Conservation (phyloP, 2,113 vertebrate genomes). For the Chlorocebus sabaeus region DNA sequence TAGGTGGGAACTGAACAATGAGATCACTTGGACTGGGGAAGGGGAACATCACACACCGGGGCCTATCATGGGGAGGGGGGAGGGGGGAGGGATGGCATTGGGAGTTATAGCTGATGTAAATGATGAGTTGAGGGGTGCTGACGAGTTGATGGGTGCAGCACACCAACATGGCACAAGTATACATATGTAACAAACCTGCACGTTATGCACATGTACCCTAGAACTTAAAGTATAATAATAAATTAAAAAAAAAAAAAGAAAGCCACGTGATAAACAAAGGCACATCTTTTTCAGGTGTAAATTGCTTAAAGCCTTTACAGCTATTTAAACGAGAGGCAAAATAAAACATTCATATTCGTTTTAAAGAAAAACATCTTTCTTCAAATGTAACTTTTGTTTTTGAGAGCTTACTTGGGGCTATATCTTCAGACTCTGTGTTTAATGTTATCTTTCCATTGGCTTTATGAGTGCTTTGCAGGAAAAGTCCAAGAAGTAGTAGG, state of each 20-base stretch:
- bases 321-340: background rate
- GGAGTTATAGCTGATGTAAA: no score
- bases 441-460: background rate
- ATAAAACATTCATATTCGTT: background rate
- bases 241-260: background rate
- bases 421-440: background rate
- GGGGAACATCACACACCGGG: no score
- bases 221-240: no score
- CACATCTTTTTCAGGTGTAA: background rate
- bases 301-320: background rate
- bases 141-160: no score
- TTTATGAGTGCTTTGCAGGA: background rate
- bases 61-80: no score
- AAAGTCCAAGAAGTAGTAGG: background rate
- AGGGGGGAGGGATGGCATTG: no score
- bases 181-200: no score
- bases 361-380: background rate
- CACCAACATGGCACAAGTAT: no score
- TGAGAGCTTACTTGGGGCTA: background rate
- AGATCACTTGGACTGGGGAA: no score
- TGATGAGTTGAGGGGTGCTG: no score
- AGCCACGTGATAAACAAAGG: background rate
- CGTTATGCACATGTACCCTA: no score
- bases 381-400: background rate
- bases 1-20: no score